phyloP scores from a whole-genome alignment of 2,888 invertebrate genomes.

The Microctonus hyperodae region DNA sequence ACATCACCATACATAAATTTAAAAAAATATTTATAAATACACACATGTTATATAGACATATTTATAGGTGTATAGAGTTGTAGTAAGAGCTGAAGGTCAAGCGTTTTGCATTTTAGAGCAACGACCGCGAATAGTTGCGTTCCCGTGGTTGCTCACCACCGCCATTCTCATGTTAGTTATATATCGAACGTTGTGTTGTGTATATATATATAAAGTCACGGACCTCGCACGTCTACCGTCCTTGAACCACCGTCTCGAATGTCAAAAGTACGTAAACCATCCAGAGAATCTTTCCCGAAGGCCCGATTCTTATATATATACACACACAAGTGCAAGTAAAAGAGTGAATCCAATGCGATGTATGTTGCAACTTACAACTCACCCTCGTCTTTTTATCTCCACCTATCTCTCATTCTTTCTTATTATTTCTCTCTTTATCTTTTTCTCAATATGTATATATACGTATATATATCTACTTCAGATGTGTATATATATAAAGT shows the following conservation, averaged over 20 bases:
- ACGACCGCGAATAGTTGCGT: conserved; percentile 28
- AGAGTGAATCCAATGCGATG: neutral
- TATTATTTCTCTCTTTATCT: neutral
- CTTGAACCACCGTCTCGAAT: conserved; percentile 35
- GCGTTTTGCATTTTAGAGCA: conserved; percentile 27
- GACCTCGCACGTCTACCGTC: conserved; percentile 30
- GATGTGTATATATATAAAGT: neutral
- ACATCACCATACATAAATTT: too few species aligned
- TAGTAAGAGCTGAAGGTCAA: conserved; percentile 20
- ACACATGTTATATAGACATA: neutral
- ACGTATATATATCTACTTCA: conserved; percentile 15
- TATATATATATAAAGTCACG: conserved; percentile 31
- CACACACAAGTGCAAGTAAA: neutral
- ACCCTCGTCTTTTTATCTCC: conserved; percentile 18
- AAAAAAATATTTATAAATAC: neutral
- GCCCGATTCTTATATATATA: conserved; percentile 4
- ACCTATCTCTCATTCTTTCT: conserved; percentile 16
- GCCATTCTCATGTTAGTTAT: conserved; percentile 27
- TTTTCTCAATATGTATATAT: neutral
- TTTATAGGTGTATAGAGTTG: neutral
- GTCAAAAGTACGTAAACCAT: conserved; percentile 34
- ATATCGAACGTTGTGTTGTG: conserved; percentile 24
- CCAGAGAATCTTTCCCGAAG: conserved; percentile 19
- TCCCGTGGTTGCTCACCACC: conserved; percentile 21
- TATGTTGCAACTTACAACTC: neutral